Evolutionary conservation across 2,113 vertebrate genomes (phyloP).

Genomic region (Siphamia tubifer): DNA sequence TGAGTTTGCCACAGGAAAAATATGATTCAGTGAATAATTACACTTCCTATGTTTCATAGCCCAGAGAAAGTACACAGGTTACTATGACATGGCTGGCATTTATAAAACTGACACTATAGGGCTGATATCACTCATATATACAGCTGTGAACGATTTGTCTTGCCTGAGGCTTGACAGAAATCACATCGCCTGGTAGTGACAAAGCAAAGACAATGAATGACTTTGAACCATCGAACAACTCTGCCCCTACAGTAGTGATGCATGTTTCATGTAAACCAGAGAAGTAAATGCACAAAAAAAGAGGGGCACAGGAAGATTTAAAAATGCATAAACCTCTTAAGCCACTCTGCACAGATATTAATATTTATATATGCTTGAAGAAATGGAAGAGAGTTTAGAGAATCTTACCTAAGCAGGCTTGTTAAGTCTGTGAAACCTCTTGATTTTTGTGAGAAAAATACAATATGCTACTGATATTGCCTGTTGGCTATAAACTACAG

Average conservation of each 20-base stretch:
- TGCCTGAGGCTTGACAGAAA: slow-evolving; percentile 24
- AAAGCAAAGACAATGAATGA: slow-evolving; percentile 28
- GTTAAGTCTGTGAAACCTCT: slow-evolving; percentile 5
- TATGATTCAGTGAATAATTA: slow-evolving; percentile 20
- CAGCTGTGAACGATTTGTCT: slow-evolving; percentile 20
- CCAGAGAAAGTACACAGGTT: neutral
- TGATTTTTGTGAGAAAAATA: slow-evolving; percentile 23
- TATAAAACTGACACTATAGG: neutral
- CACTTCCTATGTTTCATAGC: neutral
- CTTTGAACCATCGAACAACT: slow-evolving; percentile 15
- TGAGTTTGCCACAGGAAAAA: neutral
- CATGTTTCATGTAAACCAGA: slow-evolving; percentile 29
- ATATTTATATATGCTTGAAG: slow-evolving; percentile 69
- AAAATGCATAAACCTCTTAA: slow-evolving; percentile 77
- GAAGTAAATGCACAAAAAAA: slow-evolving; percentile 19
- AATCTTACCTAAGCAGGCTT: slow-evolving; percentile 31
- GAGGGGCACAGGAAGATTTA: slow-evolving; percentile 44
- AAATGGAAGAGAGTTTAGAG: slow-evolving; percentile 45
- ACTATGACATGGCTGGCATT: neutral
- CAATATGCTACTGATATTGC: neutral
- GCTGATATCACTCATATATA: slow-evolving; percentile 6
- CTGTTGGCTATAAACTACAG: neutral
- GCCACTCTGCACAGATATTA: slow-evolving; percentile 52
- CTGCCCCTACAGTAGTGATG: slow-evolving; percentile 2
- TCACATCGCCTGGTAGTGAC: neutral